phyloP scores from a whole-genome alignment of 2,888 invertebrate species.

The Chrysopilus asiliformis region DNA sequence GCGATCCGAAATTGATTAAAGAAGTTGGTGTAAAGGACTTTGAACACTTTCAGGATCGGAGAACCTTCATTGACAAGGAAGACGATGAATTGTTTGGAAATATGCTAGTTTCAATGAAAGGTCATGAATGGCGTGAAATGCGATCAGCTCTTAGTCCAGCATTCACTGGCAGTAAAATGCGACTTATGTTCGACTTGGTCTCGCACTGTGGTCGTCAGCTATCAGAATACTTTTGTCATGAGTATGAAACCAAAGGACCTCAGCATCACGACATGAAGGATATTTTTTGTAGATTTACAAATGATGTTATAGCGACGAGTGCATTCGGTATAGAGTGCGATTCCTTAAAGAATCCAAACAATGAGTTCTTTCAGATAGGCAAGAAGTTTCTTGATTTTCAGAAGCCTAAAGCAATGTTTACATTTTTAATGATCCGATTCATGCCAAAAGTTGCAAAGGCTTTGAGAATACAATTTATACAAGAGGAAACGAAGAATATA shows the following conservation, averaged over 20 bases:
- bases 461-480: not conserved
- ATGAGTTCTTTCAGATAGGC: slow-evolving; percentile 39
- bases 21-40: not conserved
- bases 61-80: not conserved
- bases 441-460: not conserved
- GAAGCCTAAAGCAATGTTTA: not conserved
- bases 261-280: slow-evolving; percentile 34
- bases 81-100: not conserved
- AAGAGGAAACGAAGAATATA: not conserved
- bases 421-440: slow-evolving; percentile 1
- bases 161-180: slow-evolving; percentile 38
- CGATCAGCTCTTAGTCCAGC: slow-evolving; percentile 13
- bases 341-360: slow-evolving; percentile 35
- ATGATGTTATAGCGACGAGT: slow-evolving; percentile 41
- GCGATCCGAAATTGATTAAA: not conserved
- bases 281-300: slow-evolving; percentile 36
- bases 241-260: not conserved
- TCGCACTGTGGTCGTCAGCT: not conserved
- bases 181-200: slow-evolving; percentile 29
- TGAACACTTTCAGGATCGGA: not conserved
- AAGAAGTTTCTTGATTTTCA: slow-evolving; percentile 17
- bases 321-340: slow-evolving; percentile 40
- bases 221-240: not conserved
- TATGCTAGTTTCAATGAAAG: not conserved
- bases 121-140: not conserved